A percentile compares a stretch with the other conserved stretches of the same genome.
phyloP scores from a whole-genome alignment of 2,797 vertebrate genomes.

The Forpus xanthops region DNA sequence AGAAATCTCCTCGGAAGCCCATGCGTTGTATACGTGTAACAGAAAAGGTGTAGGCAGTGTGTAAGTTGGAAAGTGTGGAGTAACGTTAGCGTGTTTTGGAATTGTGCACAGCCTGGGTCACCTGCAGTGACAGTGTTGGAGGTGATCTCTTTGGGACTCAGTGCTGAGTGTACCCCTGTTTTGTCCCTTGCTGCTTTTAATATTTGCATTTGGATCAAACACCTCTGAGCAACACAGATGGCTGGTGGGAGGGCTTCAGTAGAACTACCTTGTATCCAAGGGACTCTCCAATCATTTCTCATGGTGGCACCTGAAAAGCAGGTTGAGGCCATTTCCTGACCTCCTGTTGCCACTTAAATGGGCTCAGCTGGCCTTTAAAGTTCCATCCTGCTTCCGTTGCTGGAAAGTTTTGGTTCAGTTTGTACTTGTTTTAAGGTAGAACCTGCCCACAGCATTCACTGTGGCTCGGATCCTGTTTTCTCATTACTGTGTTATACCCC shows the following conservation, averaged over 20 bases:
- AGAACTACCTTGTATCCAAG: not conserved
- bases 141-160: not conserved
- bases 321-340: not conserved
- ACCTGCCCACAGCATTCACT: not conserved
- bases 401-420: not conserved
- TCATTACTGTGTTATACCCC: not conserved
- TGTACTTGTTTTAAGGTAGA: not conserved
- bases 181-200: not conserved
- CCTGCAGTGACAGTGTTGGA: not conserved
- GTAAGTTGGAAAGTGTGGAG: accelerated
- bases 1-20: not conserved
- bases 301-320: not conserved
- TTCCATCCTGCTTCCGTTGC: not conserved
- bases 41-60: not conserved
- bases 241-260: not conserved
- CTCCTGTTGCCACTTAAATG: not conserved
- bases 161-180: accelerated
- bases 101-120: accelerated
- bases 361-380: not conserved
- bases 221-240: not conserved
- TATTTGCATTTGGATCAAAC: not conserved
- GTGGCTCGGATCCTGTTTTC: not conserved
- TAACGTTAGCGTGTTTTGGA: accelerated
- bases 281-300: not conserved
- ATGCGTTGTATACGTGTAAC: accelerated